A percentile compares a stretch with the other conserved stretches of the same genome.
These are phyloP conservation scores for Ceyx melanurus DNA, from an alignment of 2,113 vertebrate species.

Conservation along the genomic window DNA sequence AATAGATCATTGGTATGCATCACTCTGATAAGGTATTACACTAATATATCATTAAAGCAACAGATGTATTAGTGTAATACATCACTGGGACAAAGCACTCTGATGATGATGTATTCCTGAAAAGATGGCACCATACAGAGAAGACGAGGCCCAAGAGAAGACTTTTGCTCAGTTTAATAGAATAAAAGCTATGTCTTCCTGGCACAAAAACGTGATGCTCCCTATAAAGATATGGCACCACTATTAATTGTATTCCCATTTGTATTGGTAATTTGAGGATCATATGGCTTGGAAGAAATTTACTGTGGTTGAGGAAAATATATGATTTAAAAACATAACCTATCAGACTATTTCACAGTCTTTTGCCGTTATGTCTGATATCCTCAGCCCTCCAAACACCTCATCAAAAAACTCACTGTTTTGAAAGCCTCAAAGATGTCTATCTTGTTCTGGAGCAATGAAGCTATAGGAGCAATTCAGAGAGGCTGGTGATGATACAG, in stretches of 20 bases:
- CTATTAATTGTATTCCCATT: slow-evolving; percentile 22
- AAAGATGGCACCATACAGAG: slow-evolving; percentile 36
- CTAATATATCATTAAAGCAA: slow-evolving; percentile 77
- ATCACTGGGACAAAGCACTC: slow-evolving; percentile 69
- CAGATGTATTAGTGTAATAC: slow-evolving; percentile 68
- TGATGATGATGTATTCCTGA: slow-evolving; percentile 62
- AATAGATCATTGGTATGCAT: slow-evolving; percentile 69
- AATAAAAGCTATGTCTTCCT: slow-evolving; percentile 17
- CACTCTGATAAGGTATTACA: slow-evolving; percentile 69
- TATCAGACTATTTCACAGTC: background rate
- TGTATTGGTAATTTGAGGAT: slow-evolving; percentile 8
- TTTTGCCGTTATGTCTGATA: background rate
- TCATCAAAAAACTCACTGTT: background rate
- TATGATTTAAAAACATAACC: slow-evolving; percentile 13
- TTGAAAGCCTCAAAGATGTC: background rate
- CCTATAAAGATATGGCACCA: background rate
- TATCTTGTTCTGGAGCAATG: background rate
- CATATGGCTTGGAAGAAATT: slow-evolving; percentile 39
- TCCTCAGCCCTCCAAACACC: background rate
- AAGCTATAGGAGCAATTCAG: background rate
- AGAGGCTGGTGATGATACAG: background rate
- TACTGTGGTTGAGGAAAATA: slow-evolving; percentile 15
- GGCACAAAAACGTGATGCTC: background rate
- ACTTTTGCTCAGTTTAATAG: slow-evolving; percentile 37
- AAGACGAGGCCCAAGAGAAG: slow-evolving; percentile 37